Conservation (phyloP, 2,888 invertebrate species). For the Lutraria lutraria region DNA sequence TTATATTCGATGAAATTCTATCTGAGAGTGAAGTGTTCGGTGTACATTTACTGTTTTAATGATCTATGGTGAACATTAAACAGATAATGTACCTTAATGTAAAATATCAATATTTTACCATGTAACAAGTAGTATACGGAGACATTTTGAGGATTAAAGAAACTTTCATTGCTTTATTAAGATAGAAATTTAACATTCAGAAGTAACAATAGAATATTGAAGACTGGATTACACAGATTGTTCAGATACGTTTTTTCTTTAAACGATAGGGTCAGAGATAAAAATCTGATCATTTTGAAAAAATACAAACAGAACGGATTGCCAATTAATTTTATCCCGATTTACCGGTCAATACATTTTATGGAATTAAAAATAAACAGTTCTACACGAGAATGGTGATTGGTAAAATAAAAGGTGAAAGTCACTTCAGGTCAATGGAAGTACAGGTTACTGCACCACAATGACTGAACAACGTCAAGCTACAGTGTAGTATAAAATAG, state of each 20-base stretch:
- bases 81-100: not conserved
- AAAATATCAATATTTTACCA: not conserved
- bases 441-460: too few relatives aligned
- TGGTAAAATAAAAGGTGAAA: not conserved
- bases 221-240: not conserved
- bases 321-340: not conserved
- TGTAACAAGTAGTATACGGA: not conserved
- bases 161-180: slow-evolving; percentile 3
- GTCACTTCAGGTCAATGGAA: too few relatives aligned
- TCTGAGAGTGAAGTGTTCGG: not conserved
- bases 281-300: not conserved
- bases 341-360: not conserved
- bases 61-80: not conserved
- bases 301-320: not conserved
- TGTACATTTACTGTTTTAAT: not conserved
- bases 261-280: not conserved
- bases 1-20: not conserved
- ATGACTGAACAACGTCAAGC: too few relatives aligned
- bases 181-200: not conserved
- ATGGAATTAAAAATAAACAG: not conserved
- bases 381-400: not conserved
- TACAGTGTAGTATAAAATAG: too few relatives aligned
- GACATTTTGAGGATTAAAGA: not conserved
- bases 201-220: not conserved
- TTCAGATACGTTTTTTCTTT: not conserved